These are phyloP conservation scores for Anagyrus pseudococci DNA, from an alignment of 2,888 invertebrate species.

Conservation along the genomic window DNA sequence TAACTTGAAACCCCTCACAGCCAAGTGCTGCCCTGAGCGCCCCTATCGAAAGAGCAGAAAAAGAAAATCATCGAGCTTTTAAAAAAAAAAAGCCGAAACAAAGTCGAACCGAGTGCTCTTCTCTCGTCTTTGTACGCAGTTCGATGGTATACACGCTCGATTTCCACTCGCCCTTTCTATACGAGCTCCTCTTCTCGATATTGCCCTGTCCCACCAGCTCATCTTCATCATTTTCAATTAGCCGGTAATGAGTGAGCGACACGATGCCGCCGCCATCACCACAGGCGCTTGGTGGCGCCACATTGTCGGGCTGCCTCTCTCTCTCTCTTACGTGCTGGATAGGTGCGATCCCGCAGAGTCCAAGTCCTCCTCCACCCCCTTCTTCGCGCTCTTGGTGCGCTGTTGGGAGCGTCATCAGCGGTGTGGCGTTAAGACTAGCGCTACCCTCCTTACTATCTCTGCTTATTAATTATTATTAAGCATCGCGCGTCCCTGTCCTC, in stretches of 20 bases:
- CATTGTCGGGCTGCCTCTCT: not conserved
- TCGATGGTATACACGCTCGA: no score
- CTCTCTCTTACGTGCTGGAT: no score
- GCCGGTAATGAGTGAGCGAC: slow-evolving; percentile 53
- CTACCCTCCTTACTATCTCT: no score
- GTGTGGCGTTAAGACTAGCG: slow-evolving; percentile 43
- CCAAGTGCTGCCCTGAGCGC: no score
- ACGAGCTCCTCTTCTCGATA: slow-evolving; percentile 3
- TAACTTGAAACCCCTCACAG: no score
- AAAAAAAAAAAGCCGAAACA: no score
- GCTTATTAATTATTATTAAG: slow-evolving; percentile 58
- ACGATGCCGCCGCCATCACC: slow-evolving; percentile 39
- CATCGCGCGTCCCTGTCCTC: slow-evolving; percentile 40
- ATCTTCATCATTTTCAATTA: slow-evolving; percentile 59
- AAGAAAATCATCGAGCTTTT: no score
- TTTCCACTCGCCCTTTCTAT: no score
- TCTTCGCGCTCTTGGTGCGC: not conserved
- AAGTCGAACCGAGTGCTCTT: no score
- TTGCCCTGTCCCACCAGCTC: slow-evolving; percentile 28
- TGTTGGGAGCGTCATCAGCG: slow-evolving; percentile 11
- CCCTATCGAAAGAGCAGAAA: no score
- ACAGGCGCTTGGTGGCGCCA: no score
- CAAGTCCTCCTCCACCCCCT: not conserved
- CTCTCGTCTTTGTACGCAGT: no score
- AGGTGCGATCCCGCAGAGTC: not conserved